Evolutionary conservation across 1,140 invertebrate genomes (phyloP).

Genomic region (Ooceraea biroi): DNA sequence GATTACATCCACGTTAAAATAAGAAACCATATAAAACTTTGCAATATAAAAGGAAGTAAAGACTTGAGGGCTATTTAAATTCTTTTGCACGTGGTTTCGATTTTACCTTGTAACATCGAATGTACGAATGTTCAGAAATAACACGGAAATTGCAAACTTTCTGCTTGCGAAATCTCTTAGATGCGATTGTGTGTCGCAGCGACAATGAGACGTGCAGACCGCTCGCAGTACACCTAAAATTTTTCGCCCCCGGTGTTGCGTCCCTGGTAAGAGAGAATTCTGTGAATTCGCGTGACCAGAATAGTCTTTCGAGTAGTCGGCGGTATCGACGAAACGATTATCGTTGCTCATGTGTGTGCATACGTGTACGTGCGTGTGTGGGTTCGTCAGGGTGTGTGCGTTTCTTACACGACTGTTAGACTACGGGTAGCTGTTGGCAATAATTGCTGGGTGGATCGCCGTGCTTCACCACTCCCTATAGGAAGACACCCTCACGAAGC

Average conservation of each 20-base stretch:
- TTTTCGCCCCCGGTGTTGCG: slow-evolving; percentile 18
- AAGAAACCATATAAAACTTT: too few species aligned
- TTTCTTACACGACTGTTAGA: slow-evolving; percentile 31
- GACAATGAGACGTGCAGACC: too few species aligned
- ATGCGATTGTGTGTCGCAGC: too few species aligned
- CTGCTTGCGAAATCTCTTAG: background rate
- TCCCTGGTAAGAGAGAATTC: slow-evolving; percentile 29
- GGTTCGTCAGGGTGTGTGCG: background rate
- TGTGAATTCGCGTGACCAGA: slow-evolving; percentile 58
- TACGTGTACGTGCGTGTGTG: background rate
- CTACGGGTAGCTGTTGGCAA: slow-evolving; percentile 49
- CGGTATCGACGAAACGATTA: slow-evolving; percentile 61
- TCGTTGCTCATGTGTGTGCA: background rate
- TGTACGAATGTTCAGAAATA: too few species aligned
- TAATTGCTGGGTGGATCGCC: slow-evolving; percentile 47
- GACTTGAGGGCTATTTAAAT: too few species aligned
- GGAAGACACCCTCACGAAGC: slow-evolving; percentile 6
- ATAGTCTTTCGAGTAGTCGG: slow-evolving; percentile 37
- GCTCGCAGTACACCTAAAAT: background rate
- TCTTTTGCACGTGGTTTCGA: too few species aligned
- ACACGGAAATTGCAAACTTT: too few species aligned
- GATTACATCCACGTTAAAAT: too few species aligned
- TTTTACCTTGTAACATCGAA: too few species aligned
- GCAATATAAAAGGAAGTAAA: too few species aligned
- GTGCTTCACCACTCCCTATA: slow-evolving; percentile 33